Evolutionary conservation across 2,888 invertebrate genomes (phyloP), one percentile per base, ranked within the genome.

Genomic region (Drosophila recens): DNA sequence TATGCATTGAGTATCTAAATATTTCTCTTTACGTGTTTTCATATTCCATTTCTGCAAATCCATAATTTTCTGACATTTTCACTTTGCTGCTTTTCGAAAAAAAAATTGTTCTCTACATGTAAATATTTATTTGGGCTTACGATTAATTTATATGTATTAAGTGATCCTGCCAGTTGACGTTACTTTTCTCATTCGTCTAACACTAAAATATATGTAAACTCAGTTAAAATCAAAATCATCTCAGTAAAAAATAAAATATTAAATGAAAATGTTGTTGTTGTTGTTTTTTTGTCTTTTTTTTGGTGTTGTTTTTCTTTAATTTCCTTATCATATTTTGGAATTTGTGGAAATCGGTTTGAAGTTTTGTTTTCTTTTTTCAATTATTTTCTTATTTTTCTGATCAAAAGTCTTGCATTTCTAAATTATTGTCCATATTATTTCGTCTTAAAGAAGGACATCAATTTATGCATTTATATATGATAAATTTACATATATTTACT

Each of bases 361-460:
- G 3, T 1, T 48, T 48, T 48, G 1, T 30, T 8, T 34, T 33
- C 1, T 6, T 51, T 27, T 53, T 27, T 2, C 10, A 17, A 13
- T 33, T 40, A 6, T 40, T n/a, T 45, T n/a, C 3, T 3, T 23
- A 23, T 11, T 17, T 34, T 27, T 6, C 5, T 17, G 40, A 15
- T 49, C 10, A 15, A 17, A 43, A 58, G 45, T 36, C 17, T 46
- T 54, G 40, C 17, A 34, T 43, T 57, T 54, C 23, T 61, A 81
- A 78, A 69, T 81, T 73, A 78, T 78, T 81, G 78, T 78, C 79
- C 59, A 53, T 56, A 49, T 54, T 68, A 53, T 34, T 42, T 62
- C 49, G 52, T 54, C 58, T 43, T 53, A 51, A 38, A 27, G n/a
- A 23, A 33, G 57, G 36, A 23, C 36, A 38, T 27, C 48, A 58